These are phyloP conservation scores for Aphidoletes aphidimyza DNA, from an alignment of 2,888 invertebrate genomes.

Conservation along the genomic window DNA sequence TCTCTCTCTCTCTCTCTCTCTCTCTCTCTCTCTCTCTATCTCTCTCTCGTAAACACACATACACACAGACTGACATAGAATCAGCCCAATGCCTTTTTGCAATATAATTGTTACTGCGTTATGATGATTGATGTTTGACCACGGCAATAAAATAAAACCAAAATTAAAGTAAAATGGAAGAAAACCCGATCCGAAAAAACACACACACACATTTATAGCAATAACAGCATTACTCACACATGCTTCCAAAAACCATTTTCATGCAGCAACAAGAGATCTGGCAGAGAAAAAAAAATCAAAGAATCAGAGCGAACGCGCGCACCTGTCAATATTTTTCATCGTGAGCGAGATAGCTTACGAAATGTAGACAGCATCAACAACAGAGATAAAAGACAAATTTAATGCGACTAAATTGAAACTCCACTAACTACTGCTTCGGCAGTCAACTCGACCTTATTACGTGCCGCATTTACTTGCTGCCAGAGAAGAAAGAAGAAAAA, in stretches of 20 bases:
- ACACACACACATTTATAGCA: not conserved
- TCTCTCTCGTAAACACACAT: not conserved
- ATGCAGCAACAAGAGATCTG: too few species aligned
- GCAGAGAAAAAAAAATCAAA: not conserved
- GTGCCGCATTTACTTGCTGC: constrained; percentile 40
- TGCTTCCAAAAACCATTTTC: too few species aligned
- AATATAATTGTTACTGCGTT: constrained; percentile 38
- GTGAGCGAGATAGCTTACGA: not conserved
- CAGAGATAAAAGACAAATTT: not conserved
- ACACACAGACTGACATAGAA: too few species aligned
- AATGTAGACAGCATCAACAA: not conserved
- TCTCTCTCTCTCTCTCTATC: not conserved
- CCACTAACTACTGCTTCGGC: not conserved
- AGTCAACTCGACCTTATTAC: constrained; percentile 37
- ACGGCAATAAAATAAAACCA: constrained; percentile 34
- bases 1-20: not conserved
- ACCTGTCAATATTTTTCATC: constrained; percentile 1
- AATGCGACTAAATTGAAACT: constrained; percentile 45
- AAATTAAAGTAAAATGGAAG: not conserved
- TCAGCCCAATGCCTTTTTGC: too few species aligned
- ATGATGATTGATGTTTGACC: constrained; percentile 39
- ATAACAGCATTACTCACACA: too few species aligned
- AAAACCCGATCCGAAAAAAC: not conserved
- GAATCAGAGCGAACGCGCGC: constrained; percentile 39
- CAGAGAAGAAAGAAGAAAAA: not conserved